Evolutionary conservation across 1,140 invertebrate species (phyloP), one percentile per base, ranked within the genome.

Genomic region (Drosophila bocqueti): DNA sequence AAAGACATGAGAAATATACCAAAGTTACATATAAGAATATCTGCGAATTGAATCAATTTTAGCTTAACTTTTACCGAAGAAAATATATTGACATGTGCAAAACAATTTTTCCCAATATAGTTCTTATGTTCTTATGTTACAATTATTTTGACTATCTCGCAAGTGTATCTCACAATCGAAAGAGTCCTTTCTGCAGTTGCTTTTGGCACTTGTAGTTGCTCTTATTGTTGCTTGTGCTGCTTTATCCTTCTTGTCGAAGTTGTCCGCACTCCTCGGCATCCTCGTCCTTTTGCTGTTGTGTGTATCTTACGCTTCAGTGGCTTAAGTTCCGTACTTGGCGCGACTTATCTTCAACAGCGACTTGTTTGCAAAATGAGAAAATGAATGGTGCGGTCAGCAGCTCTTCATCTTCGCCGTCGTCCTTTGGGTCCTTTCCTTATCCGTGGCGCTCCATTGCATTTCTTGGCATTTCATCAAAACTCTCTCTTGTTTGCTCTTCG

Each of bases 331-430:
- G 73, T 90, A 89, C 84, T 87, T 89, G 84, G 40, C 69, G 74
- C 73, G 76, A 87, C 81, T 87, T 87, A 87, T 89, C 84, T 87
- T 84, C 78, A 84, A 81, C 73, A 78, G 81, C 81, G 77, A 89
- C 77, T 84, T 89, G 84, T 84, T 87, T 87, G 84, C 83, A 78
- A 89, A 87, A 89, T 84, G 84, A 75, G 63, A 79, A 90, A 87
- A 89, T 87, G 84, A 89, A 89, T 87, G 81, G 84, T 89, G 84
- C 84, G 84, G 84, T 87, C 84, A 87, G 83, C 76, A 74, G 76
- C 80, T 64, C 76, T 62, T 69, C 69, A 78, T 78, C 52, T 68
- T 65, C 26, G 36, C 36, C 34, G 13, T 36, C n/a, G 36, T 34
- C 46, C 36, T 47, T 36, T 34, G 47, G 34, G 8, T 36, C 21